Evolutionary conservation across 2,888 invertebrate genomes (phyloP), one percentile per base, ranked within the genome.

Genomic region (Platerodrilus igneus): DNA sequence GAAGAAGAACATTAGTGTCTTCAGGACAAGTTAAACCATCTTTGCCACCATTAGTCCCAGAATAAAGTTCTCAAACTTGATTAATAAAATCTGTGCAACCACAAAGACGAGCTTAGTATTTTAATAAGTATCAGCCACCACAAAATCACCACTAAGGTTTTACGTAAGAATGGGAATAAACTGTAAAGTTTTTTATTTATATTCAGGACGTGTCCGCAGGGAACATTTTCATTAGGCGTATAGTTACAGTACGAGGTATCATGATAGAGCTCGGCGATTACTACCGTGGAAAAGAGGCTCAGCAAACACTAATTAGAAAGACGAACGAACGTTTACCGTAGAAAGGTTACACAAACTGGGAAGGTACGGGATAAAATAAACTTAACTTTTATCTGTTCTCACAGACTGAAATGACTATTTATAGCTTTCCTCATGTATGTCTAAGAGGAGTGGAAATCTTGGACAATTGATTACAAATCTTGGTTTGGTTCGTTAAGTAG

Each of bases 171-270:
- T 35, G 31, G 35, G 14, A 39, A 21, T 39, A 39, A 18, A 30
- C 34, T 27, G 30, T 30, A 30, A 33, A 40, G 35, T 40, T 37
- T 42, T 39, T 43, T n/a, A n/a, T 47, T 47, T 42, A 37, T 47
- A 47, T 47, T 47, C 47, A 20, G 27, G 11, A 30, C 28, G 37
- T 33, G 36, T 47, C 37, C 35, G 30, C 13, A 22, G 37, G 47
- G 34, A 47, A 47, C 47, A 47, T 47, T 47, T 47, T 47, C 47
- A 47, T 47, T 47, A 47, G 47, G 31, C 40, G 40, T 32, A 39
- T 36, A 40, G 40, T 44, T 44, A 36, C 44, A 19, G 28, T 11
- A 26, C 39, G 35, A 27, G 25, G 38, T 28, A 37, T 40, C 36
- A 36, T 5, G 6, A 5, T 34, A 23, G 44, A 40, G 40, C 39